A percentile compares a stretch with the other conserved stretches of the same genome.
phyloP scores from a whole-genome alignment of 2,113 vertebrate species.

The Colius striatus region DNA sequence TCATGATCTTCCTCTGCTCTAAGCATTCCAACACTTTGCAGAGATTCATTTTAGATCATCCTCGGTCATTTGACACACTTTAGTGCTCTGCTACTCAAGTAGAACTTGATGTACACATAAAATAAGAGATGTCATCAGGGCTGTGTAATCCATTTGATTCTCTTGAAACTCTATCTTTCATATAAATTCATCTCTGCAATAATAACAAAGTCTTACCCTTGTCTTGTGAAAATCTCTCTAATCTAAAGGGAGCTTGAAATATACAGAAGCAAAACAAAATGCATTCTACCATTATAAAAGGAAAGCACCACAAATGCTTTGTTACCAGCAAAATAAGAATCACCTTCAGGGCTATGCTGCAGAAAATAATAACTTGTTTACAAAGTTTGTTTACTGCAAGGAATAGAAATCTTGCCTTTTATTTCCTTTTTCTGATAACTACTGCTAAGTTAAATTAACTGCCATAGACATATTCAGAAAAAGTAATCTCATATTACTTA shows the following conservation, averaged over 20 bases:
- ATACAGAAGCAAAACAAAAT: slow-evolving; percentile 9
- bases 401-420: slow-evolving; percentile 9
- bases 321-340: slow-evolving; percentile 8
- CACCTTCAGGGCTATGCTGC: not conserved
- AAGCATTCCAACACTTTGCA: not conserved
- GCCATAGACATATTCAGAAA: not conserved
- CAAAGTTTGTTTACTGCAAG: slow-evolving; percentile 32
- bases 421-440: not conserved
- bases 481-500: not conserved
- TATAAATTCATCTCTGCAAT: slow-evolving; percentile 27
- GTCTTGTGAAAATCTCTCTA: slow-evolving; percentile 48
- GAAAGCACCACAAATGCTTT: slow-evolving; percentile 8
- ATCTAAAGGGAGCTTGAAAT: slow-evolving; percentile 30
- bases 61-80: slow-evolving; percentile 51
- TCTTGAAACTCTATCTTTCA: not conserved
- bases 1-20: slow-evolving; percentile 35
- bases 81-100: slow-evolving; percentile 24
- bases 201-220: not conserved
- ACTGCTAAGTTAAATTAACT: slow-evolving; percentile 21
- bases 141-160: slow-evolving; percentile 45
- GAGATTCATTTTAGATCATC: slow-evolving; percentile 54
- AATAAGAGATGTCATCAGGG: slow-evolving; percentile 51
- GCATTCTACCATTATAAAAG: not conserved
- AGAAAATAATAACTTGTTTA: slow-evolving; percentile 48
- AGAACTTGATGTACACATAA: slow-evolving; percentile 34